A percentile compares a stretch with the other conserved stretches of the same genome.
These are phyloP conservation scores for Petaurus breviceps DNA, from an alignment of 2,113 vertebrate genomes.

Conservation along the genomic window DNA sequence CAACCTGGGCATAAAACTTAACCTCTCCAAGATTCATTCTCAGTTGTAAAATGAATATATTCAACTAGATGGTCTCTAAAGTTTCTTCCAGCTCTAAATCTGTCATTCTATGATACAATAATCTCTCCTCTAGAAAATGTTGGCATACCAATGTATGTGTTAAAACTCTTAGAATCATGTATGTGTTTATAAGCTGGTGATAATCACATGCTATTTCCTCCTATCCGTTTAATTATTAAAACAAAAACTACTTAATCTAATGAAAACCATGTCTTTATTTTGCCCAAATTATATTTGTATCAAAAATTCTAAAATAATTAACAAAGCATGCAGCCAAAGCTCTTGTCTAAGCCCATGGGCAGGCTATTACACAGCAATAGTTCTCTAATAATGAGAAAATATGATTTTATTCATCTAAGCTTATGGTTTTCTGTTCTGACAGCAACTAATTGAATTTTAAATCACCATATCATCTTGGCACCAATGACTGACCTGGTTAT, in stretches of 20 bases:
- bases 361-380: conserved; percentile 6
- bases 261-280: not conserved
- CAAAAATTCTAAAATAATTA: conserved; percentile 32
- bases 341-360: not conserved
- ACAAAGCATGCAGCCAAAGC: not conserved
- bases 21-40: not conserved
- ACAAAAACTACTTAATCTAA: not conserved
- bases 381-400: conserved; percentile 17
- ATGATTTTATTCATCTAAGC: conserved; percentile 47
- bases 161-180: not conserved
- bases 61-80: not conserved
- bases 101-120: not conserved
- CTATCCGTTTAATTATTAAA: not conserved
- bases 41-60: not conserved
- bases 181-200: not conserved
- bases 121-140: not conserved
- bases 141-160: not conserved
- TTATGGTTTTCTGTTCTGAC: conserved; percentile 49
- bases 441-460: conserved; percentile 62
- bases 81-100: not conserved
- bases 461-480: conserved; percentile 50
- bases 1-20: not conserved
- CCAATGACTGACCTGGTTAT: conserved; percentile 43
- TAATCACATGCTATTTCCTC: not conserved
- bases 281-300: not conserved